These are phyloP conservation scores for Pseudochirops cupreus DNA, from an alignment of 2,797 vertebrate genomes.

Conservation along the genomic window DNA sequence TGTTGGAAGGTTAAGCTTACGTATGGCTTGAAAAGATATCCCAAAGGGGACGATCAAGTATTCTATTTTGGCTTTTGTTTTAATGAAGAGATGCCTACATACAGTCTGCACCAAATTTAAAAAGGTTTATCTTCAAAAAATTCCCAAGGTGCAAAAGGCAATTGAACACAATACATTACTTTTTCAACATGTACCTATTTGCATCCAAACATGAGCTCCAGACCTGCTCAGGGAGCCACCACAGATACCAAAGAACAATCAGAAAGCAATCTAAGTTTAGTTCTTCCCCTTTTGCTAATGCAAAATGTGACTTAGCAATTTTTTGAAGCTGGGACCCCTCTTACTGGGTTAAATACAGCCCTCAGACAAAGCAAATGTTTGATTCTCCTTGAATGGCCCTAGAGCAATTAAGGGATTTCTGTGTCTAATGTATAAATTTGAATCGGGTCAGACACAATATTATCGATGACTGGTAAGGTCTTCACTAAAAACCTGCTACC, in stretches of 20 bases:
- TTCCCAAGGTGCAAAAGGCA: constrained; percentile 52
- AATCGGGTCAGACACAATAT: constrained; percentile 91
- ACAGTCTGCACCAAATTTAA: neutral
- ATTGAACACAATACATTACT: neutral
- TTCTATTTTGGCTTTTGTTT: constrained; percentile 23
- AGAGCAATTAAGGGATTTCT: constrained; percentile 87
- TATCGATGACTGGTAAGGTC: constrained; percentile 89
- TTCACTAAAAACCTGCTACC: constrained; percentile 95
- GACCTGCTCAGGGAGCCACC: neutral
- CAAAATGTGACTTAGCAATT: constrained; percentile 32
- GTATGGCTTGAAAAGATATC: constrained; percentile 58
- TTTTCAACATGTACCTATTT: neutral
- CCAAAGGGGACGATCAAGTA: neutral
- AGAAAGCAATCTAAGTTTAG: constrained; percentile 46
- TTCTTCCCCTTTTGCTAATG: constrained; percentile 28
- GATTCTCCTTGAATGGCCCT: constrained; percentile 65
- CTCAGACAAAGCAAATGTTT: constrained; percentile 30
- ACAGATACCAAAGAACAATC: constrained; percentile 42
- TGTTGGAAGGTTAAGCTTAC: constrained; percentile 53
- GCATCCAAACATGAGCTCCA: neutral
- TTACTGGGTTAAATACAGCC: neutral
- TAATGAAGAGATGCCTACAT: neutral
- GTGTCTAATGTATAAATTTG: constrained; percentile 93
- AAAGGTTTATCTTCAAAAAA: neutral
- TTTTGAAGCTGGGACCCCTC: constrained; percentile 48